A percentile compares a stretch with the other conserved stretches of the same genome.
Evolutionary conservation across 2,113 vertebrate species (phyloP).

Genomic region (Nothocercus nigrocapillus): DNA sequence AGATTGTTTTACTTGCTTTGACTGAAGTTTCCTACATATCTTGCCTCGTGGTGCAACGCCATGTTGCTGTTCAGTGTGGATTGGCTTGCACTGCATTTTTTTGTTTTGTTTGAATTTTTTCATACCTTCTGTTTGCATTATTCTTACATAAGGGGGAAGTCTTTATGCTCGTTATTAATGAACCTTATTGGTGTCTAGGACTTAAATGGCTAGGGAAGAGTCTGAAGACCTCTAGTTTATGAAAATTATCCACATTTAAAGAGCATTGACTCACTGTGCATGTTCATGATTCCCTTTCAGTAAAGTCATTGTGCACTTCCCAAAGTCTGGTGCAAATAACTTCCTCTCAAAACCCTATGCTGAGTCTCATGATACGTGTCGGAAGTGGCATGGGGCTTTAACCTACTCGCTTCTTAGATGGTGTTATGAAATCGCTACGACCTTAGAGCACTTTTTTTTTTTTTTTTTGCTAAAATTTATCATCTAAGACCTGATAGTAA

Average conservation of each 20-base stretch:
- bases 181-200: neutral
- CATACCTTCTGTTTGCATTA: neutral
- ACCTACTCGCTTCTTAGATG: neutral
- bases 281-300: neutral
- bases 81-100: neutral
- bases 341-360: neutral
- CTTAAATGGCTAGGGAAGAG: neutral
- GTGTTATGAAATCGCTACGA: neutral
- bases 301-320: neutral
- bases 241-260: neutral
- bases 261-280: neutral
- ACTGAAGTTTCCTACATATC: neutral
- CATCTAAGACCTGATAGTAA: neutral
- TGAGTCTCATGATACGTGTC: neutral
- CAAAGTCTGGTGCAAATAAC: neutral
- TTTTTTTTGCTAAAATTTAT: neutral
- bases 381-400: neutral
- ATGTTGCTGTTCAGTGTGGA: neutral
- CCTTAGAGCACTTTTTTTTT: neutral
- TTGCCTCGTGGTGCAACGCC: neutral
- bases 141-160: neutral
- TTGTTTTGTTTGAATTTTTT: neutral
- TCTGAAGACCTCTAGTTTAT: neutral
- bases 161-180: neutral
- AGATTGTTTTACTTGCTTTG: neutral